A percentile compares a stretch with the other conserved stretches of the same genome.
phyloP scores from a whole-genome alignment of 2,113 vertebrate species.

The Pangasianodon gigas region DNA sequence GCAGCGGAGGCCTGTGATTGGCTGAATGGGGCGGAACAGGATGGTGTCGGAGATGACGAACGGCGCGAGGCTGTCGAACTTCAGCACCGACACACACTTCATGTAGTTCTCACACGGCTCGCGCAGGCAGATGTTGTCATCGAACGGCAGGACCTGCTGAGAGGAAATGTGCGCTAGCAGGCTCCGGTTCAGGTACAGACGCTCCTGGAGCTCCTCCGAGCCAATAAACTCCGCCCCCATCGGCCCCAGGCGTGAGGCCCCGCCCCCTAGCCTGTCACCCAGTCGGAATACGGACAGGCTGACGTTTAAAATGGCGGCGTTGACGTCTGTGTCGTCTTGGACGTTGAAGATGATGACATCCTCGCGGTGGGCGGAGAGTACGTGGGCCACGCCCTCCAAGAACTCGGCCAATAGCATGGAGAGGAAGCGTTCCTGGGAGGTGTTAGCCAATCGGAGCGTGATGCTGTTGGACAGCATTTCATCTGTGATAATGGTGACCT shows the following conservation, averaged over 20 bases:
- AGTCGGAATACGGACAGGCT: slow-evolving; percentile 82
- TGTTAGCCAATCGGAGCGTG: slow-evolving; percentile 89
- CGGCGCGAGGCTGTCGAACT: slow-evolving; percentile 93
- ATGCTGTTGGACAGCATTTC: slow-evolving; percentile 98
- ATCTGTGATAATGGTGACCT: slow-evolving; percentile 93
- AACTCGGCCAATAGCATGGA: slow-evolving; percentile 88
- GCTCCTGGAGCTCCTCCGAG: slow-evolving; percentile 93
- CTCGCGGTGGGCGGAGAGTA: slow-evolving; percentile 81
- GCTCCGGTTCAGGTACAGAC: slow-evolving; percentile 92
- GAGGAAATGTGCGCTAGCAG: slow-evolving; percentile 84
- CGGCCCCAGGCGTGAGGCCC: background rate
- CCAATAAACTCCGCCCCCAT: slow-evolving; percentile 76
- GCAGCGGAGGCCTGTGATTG: slow-evolving; percentile 89
- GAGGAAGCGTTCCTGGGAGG: slow-evolving; percentile 91
- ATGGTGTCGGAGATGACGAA: slow-evolving; percentile 91
- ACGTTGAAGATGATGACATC: slow-evolving; percentile 92
- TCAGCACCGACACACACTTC: slow-evolving; percentile 93
- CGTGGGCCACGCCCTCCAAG: slow-evolving; percentile 86
- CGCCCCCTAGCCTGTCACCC: slow-evolving; percentile 32
- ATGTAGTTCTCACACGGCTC: slow-evolving; percentile 98
- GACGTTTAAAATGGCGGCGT: slow-evolving; percentile 89
- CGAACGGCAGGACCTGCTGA: slow-evolving; percentile 92
- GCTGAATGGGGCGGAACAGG: slow-evolving; percentile 94
- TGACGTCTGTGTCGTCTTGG: slow-evolving; percentile 88
- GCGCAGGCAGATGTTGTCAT: slow-evolving; percentile 94